Conservation (phyloP, 2,797 vertebrate genomes). For the Morus bassanus region DNA sequence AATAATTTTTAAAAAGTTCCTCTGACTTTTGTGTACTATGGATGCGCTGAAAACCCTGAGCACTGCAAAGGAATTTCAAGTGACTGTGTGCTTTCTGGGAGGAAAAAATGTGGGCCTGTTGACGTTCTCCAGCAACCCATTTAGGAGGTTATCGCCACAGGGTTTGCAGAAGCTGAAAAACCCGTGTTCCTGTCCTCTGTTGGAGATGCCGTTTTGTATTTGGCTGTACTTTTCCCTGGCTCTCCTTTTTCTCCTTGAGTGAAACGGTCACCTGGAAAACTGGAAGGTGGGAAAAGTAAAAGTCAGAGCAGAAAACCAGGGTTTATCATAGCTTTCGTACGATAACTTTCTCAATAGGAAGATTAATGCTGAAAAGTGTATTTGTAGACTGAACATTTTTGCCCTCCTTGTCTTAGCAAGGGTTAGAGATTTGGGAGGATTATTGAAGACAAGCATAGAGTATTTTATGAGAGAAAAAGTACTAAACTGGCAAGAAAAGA, state of each 20-base stretch:
- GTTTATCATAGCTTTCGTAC: not conserved
- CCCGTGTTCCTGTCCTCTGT: not conserved
- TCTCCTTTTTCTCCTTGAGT: not conserved
- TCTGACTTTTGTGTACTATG: not conserved
- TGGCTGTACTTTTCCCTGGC: not conserved
- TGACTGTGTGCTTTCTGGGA: not conserved
- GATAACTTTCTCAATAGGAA: not conserved
- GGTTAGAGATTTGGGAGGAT: conserved; percentile 31
- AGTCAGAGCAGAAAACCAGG: not conserved
- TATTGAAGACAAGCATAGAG: conserved; percentile 1
- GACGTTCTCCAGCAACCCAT: not conserved
- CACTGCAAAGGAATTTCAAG: not conserved
- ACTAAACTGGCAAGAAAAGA: not conserved
- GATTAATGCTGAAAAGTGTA: not conserved
- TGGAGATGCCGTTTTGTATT: not conserved
- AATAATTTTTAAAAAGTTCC: not conserved
- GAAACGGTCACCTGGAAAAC: not conserved
- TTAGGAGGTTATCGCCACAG: not conserved
- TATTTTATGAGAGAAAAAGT: conserved; percentile 13
- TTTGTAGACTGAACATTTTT: not conserved
- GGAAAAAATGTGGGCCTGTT: not conserved
- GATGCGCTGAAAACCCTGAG: not conserved
- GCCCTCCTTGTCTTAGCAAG: conserved; percentile 10
- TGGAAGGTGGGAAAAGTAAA: not conserved
- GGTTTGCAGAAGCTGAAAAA: not conserved